phyloP scores from a whole-genome alignment of 2,113 vertebrate genomes.

The Onychostoma macrolepis region DNA sequence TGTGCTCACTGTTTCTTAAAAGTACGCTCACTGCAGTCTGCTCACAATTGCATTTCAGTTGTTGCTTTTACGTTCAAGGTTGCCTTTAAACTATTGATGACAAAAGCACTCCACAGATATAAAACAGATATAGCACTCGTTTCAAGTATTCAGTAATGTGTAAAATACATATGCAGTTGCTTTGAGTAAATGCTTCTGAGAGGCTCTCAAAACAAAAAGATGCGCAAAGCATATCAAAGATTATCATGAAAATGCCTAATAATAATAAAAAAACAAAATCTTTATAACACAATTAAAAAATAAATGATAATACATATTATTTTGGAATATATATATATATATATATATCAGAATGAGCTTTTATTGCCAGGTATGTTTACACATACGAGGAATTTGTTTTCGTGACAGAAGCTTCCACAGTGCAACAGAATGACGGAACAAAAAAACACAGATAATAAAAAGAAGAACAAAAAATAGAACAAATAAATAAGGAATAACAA shows the following conservation, averaged over 20 bases:
- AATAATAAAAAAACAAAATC: neutral
- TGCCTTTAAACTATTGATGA: constrained; percentile 4
- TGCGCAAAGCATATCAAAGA: neutral
- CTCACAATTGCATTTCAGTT: neutral
- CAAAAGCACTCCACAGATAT: neutral
- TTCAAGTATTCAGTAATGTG: neutral
- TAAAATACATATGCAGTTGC: neutral
- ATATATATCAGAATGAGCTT: too few relatives aligned
- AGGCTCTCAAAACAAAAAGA: neutral
- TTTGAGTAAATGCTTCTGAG: neutral
- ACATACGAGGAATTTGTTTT: too few relatives aligned
- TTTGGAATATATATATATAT: too few relatives aligned
- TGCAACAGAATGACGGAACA: too few relatives aligned
- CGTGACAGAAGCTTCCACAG: too few relatives aligned
- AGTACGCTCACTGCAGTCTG: neutral
- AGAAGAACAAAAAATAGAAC: too few relatives aligned
- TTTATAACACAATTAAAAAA: too few relatives aligned
- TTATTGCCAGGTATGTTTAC: too few relatives aligned
- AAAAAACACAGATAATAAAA: too few relatives aligned
- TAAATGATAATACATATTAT: too few relatives aligned
- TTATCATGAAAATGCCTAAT: neutral
- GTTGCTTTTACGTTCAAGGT: neutral
- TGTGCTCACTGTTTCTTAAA: constrained; percentile 34
- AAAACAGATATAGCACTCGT: neutral
- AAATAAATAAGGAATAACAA: too few relatives aligned